These are phyloP conservation scores for Nipponacmea schrenckii DNA, from an alignment of 2,888 invertebrate genomes.

Conservation along the genomic window DNA sequence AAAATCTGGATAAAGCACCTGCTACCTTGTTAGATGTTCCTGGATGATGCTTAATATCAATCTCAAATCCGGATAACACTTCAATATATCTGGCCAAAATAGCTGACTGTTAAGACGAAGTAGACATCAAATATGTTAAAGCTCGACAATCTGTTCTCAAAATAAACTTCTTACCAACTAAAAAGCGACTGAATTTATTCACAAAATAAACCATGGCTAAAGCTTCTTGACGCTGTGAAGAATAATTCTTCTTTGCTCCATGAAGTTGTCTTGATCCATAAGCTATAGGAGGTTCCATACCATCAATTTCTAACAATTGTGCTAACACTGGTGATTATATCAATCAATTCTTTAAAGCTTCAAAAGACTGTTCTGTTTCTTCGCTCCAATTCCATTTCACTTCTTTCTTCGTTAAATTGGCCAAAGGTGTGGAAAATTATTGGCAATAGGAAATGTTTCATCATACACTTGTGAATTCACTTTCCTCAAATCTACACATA, in stretches of 20 bases:
- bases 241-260: background rate
- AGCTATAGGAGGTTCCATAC: background rate
- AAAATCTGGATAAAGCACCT: background rate
- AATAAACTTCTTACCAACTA: background rate
- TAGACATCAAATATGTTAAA: background rate
- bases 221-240: background rate
- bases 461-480: background rate
- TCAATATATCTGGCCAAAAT: background rate
- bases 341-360: background rate
- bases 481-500: background rate
- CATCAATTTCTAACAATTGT: background rate
- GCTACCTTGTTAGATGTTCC: background rate
- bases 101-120: constrained; percentile 2
- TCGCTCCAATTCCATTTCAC: background rate
- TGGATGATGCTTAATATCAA: background rate
- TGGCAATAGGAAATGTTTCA: background rate
- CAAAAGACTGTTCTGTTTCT: background rate
- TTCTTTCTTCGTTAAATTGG: background rate
- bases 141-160: background rate
- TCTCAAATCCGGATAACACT: background rate
- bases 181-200: background rate
- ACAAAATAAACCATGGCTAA: constrained; percentile 8
- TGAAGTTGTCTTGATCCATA: background rate
- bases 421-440: background rate
- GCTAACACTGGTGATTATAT: background rate